Base-by-base conservation (phyloP, 1,140 invertebrate genomes). In the Chrysoperla carnea region DNA sequence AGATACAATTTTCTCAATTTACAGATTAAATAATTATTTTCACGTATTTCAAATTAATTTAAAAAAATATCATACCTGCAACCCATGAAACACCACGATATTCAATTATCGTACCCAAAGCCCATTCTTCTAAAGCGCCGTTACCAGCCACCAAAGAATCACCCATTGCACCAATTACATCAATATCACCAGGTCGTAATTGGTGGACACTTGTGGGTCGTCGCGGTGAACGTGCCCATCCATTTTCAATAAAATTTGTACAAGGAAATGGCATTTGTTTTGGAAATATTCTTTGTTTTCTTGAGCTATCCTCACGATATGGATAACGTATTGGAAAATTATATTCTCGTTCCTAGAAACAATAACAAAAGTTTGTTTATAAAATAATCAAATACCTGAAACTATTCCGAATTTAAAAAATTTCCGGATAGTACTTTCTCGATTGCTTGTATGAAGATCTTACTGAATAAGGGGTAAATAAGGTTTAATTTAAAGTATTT, bases 81-180 rank as follows among this genome's bases (percentile, higher is more conserved):
- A 75, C 78, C 78, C 80, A 85, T 5, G 81, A 83, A 0, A 84
- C 73, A 11, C 83, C 84, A 44, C 82, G 60, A 48, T 82, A 77
- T 51, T 85, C 80, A 35, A 82, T 75, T 40, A 83, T 72, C 2
- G 80, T 75, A 8, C 76, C 80, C 2, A 83, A 55, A 2, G 80
- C 74, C 49, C 69, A 81, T 47, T 76, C 72, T 43, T 83, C 81
- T 40, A 81, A 55, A 0, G 81, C 79, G 2, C 82, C 82, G 49
- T 76, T 84, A 27, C 73, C 82, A 6, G 81, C 83, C 0, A 81
- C 72, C 39, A 88, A 54, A 1, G 81, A 84, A 57, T 88, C 84
- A 6, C 84, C 84, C 40, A 88, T 67, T 1, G 81, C 81, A 6
- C 70, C 84, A 6, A 87, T 66, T 2, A 87, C 75, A 43, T 84